Evolutionary conservation across 2,888 invertebrate genomes (phyloP), one percentile per base, ranked within the genome.

Genomic region (Lasioglossum morio): DNA sequence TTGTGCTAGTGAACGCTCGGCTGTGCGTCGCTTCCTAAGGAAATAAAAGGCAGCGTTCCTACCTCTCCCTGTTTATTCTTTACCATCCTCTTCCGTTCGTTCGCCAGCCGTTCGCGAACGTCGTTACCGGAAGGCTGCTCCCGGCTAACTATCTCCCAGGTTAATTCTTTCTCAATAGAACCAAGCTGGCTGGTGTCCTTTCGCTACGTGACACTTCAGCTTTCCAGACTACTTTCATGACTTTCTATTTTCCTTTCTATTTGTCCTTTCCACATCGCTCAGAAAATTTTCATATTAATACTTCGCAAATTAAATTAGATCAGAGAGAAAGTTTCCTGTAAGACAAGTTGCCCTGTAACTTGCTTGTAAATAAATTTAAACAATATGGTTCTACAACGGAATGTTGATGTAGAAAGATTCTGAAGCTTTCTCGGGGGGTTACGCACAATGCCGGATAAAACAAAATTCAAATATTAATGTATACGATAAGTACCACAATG

Each of bases 121-220:
- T 75, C 53, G 80, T 84, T 84, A 76, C 72, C 78, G 53, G 76
- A 30, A 76, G 76, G 85, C 72, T 81, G 75, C 48, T 73, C 81
- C 53, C 70, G 63, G 77, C 84, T 77, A 80, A 77, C 77, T 85
- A 79, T 83, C 40, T 23, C 73, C 48, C 69, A 12, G 48, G 69
- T 69, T 85, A 85, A 85, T 81, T 78, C 72, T 10, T 43, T 46
- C 40, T 84, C 63, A 23, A 40, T 70, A 40, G n/a, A 70, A 40
- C 40, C 40, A 14, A 40, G 34, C 30, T 16, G 30, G 40, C n/a
- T 40, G 37, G n/a, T 43, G 70, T 40, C 14, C 40, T 23, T 40
- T 37, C 40, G 70, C 5, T n/a, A n/a, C 37, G n/a, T 16, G 70
- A 40, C 70, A 70, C n/a, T 27, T 14, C 2, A 7, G 40, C n/a